phyloP scores from a whole-genome alignment of 2,113 vertebrate species.

The Takifugu flavidus region DNA sequence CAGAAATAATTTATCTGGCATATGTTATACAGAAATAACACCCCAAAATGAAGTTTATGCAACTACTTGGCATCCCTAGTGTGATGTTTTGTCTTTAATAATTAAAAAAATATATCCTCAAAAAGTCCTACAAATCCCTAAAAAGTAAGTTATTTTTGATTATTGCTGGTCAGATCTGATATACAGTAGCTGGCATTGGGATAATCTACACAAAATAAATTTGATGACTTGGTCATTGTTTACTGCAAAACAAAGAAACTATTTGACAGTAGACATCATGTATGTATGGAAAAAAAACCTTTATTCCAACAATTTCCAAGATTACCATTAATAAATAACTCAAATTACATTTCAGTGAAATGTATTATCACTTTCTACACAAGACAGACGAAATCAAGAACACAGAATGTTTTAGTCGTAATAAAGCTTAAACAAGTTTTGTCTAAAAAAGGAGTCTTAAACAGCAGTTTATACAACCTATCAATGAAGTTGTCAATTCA shows the following conservation, averaged over 20 bases:
- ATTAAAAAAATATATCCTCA: no score
- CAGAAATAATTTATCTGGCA: no score
- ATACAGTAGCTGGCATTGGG: no score
- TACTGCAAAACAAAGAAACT: not conserved
- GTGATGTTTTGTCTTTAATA: no score
- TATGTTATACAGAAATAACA: no score
- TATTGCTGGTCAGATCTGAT: no score
- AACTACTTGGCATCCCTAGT: no score
- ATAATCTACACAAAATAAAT: no score
- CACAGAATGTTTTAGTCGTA: slow-evolving; percentile 73
- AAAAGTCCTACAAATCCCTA: no score
- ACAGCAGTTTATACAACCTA: slow-evolving; percentile 76
- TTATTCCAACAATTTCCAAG: slow-evolving; percentile 69
- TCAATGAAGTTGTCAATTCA: slow-evolving; percentile 65
- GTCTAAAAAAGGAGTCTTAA: slow-evolving; percentile 74
- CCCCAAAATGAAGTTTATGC: no score
- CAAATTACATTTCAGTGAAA: slow-evolving; percentile 77
- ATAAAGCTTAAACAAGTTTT: slow-evolving; percentile 72
- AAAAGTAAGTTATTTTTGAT: no score
- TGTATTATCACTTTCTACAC: slow-evolving; percentile 74
- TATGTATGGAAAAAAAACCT: slow-evolving; percentile 59
- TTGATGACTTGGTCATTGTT: not conserved
- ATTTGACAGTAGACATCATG: slow-evolving; percentile 6
- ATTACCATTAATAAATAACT: slow-evolving; percentile 78
- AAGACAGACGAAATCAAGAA: slow-evolving; percentile 72